Percentiles rank a stretch among this genome's conserved stretches.
Evolutionary conservation across 2,113 vertebrate species (phyloP).

Genomic region (Siphamia tubifer): DNA sequence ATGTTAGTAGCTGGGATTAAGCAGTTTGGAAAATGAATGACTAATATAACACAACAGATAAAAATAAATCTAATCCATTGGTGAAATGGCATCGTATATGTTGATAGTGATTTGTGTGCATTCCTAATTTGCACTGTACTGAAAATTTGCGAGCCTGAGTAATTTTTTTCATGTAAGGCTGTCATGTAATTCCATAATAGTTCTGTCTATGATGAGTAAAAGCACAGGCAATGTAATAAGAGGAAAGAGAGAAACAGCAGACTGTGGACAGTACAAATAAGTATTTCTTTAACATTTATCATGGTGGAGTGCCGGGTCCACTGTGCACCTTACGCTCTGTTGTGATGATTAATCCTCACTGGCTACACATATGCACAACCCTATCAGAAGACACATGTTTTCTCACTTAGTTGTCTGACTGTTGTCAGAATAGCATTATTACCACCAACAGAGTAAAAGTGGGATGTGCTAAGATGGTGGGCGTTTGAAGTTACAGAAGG

Average conservation of each 20-base stretch:
- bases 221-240: background rate
- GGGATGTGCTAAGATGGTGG: background rate
- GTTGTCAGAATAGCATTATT: background rate
- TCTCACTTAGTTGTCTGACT: background rate
- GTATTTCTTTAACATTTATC: constrained; percentile 12
- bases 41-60: no score
- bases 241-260: background rate
- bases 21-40: no score
- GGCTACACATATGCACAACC: background rate
- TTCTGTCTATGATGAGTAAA: no score
- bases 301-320: background rate
- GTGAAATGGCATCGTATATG: no score
- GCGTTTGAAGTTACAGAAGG: background rate
- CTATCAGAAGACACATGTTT: background rate
- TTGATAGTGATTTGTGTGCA: no score
- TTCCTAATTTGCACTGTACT: no score
- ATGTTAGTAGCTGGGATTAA: no score
- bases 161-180: no score
- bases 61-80: no score
- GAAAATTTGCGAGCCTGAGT: no score
- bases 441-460: background rate
- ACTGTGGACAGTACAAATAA: background rate
- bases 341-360: constrained; percentile 11
- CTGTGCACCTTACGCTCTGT: background rate
- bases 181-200: no score